A percentile compares a stretch with the other conserved stretches of the same genome.
phyloP scores from a whole-genome alignment of 23 tunicate genomes.

The Aplidium turbinatum region DNA sequence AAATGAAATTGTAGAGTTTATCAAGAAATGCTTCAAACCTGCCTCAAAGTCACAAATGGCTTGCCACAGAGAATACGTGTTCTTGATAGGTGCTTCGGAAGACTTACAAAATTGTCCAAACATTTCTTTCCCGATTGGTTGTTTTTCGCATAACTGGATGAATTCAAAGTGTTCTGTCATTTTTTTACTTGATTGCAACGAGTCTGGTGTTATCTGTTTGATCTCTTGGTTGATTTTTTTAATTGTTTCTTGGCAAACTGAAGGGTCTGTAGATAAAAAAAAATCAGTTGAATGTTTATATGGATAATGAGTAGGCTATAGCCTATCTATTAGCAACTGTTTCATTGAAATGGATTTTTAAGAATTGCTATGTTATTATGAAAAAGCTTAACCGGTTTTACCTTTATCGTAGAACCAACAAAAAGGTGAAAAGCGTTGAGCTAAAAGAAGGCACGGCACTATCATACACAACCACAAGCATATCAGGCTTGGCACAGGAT shows the following conservation, averaged over 20 bases:
- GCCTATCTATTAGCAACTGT: neutral
- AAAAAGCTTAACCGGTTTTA: no score
- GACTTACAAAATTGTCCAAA: conserved; percentile 51
- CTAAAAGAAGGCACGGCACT: no score
- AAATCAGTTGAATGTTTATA: no score
- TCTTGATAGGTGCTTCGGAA: conserved; percentile 34
- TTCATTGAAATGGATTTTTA: neutral
- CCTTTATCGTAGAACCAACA: no score
- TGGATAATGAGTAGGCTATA: no score
- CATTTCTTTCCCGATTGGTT: conserved; percentile 71
- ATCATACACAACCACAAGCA: no score
- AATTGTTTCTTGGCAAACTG: conserved; percentile 27
- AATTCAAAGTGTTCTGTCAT: conserved; percentile 43
- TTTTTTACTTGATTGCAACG: neutral
- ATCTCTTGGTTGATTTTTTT: conserved; percentile 43
- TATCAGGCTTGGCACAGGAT: no score
- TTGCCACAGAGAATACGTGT: conserved; percentile 31
- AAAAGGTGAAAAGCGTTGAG: no score
- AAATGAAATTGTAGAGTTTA: no score
- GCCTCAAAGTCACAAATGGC: conserved; percentile 68
- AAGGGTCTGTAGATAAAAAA: conserved; percentile 48
- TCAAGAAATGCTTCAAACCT: no score
- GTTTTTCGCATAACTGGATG: conserved; percentile 53
- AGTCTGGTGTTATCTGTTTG: conserved; percentile 36
- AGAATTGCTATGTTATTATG: no score